Conservation (phyloP, 2,113 vertebrate genomes). For the Anarrhichthys ocellatus region DNA sequence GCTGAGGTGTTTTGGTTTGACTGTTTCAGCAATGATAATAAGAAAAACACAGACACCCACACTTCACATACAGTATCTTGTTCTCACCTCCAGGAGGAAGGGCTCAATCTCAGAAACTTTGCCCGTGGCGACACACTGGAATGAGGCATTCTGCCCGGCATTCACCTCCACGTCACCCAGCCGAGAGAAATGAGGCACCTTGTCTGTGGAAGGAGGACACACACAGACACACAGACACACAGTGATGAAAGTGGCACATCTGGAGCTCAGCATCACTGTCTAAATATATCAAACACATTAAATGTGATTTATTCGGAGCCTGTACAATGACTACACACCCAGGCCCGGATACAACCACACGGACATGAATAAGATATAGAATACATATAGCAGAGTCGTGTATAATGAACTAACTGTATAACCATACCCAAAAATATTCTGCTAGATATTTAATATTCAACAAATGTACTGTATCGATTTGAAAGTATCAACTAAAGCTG, state of each 20-base stretch:
- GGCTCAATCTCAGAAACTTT: constrained; percentile 85
- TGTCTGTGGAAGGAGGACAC: constrained; percentile 81
- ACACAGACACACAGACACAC: constrained; percentile 14
- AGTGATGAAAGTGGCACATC: constrained; percentile 40
- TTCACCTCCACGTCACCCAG: constrained; percentile 94
- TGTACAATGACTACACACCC: neutral
- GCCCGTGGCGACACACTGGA: constrained; percentile 91
- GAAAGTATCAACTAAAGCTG: neutral
- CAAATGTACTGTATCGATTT: constrained; percentile 4
- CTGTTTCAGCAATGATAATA: neutral
- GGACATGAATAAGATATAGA: neutral
- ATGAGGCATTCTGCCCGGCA: constrained; percentile 91
- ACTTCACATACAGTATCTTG: neutral
- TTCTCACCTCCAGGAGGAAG: constrained; percentile 91
- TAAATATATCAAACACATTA: constrained; percentile 41
- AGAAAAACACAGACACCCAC: neutral
- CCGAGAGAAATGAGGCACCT: constrained; percentile 93
- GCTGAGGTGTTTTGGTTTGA: neutral
- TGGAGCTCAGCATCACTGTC: constrained; percentile 43
- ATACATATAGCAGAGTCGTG: neutral
- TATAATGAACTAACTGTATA: neutral
- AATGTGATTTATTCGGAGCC: constrained; percentile 27
- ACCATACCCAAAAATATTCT: neutral
- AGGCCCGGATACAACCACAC: neutral
- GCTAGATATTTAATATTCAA: neutral